These are phyloP conservation scores for Mallotus villosus DNA, from an alignment of 2,797 vertebrate genomes.

Conservation along the genomic window DNA sequence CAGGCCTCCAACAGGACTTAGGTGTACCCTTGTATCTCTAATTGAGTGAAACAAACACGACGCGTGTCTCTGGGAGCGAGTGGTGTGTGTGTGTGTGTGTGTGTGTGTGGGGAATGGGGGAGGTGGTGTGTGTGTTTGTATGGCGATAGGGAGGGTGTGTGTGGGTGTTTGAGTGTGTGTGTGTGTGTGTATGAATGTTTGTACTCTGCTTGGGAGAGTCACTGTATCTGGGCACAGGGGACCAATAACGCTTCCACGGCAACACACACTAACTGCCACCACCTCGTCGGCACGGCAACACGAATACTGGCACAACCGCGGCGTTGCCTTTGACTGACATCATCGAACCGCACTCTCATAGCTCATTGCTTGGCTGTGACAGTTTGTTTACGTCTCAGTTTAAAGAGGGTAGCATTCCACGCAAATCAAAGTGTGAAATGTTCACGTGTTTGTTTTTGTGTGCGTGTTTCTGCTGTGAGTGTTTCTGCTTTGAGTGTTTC, in stretches of 20 bases:
- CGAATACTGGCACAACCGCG: too few relatives aligned
- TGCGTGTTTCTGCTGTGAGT: neutral
- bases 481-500: too few relatives aligned
- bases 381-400: neutral
- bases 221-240: too few relatives aligned
- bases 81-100: neutral
- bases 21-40: conserved; percentile 30
- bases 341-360: too few relatives aligned
- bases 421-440: neutral
- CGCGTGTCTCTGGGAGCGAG: neutral
- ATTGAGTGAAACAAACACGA: conserved; percentile 38
- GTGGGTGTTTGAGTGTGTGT: conserved; percentile 10
- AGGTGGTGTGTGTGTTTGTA: neutral
- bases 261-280: too few relatives aligned
- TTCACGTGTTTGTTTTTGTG: too few relatives aligned
- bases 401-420: neutral
- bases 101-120: neutral
- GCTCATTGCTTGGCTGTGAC: too few relatives aligned
- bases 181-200: neutral
- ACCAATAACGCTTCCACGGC: too few relatives aligned
- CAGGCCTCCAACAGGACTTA: conserved; percentile 30
- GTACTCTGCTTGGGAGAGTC: neutral
- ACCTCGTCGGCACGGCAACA: too few relatives aligned
- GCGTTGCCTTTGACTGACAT: too few relatives aligned
- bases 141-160: neutral